Conservation (phyloP, 2,113 vertebrate genomes). For the Bufo gargarizans region DNA sequence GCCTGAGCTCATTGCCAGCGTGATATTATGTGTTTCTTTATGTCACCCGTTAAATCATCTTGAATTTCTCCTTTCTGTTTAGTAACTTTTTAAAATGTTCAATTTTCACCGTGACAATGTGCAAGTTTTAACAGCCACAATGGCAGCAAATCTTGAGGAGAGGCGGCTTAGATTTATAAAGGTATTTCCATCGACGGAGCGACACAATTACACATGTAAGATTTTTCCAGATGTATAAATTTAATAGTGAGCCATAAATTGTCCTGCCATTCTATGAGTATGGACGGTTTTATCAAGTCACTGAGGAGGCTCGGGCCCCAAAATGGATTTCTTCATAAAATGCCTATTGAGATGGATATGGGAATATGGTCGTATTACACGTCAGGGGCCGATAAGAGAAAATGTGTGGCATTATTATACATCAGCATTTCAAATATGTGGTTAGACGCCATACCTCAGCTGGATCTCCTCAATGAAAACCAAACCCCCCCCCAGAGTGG, state of each 20-base stretch:
- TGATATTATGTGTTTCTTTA: constrained; percentile 38
- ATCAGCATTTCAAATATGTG: not conserved
- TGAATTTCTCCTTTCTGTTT: constrained; percentile 32
- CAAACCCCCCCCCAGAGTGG: no score
- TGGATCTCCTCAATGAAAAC: no score
- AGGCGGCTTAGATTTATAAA: constrained; percentile 10
- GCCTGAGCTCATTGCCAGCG: not conserved
- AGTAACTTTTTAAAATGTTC: constrained; percentile 44
- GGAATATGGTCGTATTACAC: not conserved
- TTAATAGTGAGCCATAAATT: constrained; percentile 31
- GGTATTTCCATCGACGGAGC: constrained; percentile 37
- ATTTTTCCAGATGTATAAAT: not conserved
- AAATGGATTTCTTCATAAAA: not conserved
- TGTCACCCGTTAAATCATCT: constrained; percentile 11
- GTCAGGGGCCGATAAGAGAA: not conserved
- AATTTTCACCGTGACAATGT: constrained; percentile 26
- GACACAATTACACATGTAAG: constrained; percentile 48
- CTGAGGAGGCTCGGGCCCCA: not conserved
- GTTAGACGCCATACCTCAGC: no score
- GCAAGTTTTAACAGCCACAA: constrained; percentile 18
- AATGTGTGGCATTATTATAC: no score
- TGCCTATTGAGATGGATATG: not conserved
- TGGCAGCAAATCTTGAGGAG: constrained; percentile 14
- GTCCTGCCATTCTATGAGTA: not conserved
- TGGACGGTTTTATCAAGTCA: not conserved